These are phyloP conservation scores for Epinephelus cyanopodus DNA, from an alignment of 2,113 vertebrate genomes.

Conservation along the genomic window DNA sequence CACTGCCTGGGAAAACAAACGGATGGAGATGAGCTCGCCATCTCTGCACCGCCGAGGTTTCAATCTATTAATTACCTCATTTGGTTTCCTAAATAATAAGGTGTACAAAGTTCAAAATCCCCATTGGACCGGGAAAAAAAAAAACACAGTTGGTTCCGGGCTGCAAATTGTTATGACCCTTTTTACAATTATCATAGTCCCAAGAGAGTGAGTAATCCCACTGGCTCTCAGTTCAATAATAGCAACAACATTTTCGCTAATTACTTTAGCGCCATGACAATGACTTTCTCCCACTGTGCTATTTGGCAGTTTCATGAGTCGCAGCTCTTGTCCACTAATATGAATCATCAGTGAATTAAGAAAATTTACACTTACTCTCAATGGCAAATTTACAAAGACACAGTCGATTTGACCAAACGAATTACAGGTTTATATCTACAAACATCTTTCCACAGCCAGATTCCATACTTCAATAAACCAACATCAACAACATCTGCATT, in stretches of 20 bases:
- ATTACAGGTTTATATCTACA: constrained; percentile 1
- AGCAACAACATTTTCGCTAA: constrained; percentile 60
- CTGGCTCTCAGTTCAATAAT: constrained; percentile 17
- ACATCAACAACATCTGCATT: neutral
- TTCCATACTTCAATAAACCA: neutral
- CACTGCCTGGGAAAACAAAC: neutral
- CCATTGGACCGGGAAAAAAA: neutral
- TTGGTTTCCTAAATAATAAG: constrained; percentile 30
- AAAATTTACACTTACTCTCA: neutral
- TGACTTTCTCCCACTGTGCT: constrained; percentile 28
- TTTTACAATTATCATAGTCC: constrained; percentile 43
- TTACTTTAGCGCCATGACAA: constrained; percentile 49
- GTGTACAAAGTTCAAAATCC: constrained; percentile 19
- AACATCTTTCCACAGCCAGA: neutral
- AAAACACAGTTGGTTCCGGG: neutral
- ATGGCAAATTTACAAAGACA: constrained; percentile 10
- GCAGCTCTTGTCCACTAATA: neutral
- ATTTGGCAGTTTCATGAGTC: constrained; percentile 13
- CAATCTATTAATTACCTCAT: constrained; percentile 21
- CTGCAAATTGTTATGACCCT: constrained; percentile 33
- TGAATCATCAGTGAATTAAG: neutral
- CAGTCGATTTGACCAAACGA: neutral
- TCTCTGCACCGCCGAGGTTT: neutral
- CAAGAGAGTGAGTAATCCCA: constrained; percentile 34
- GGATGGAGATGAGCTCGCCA: constrained; percentile 5